phyloP scores from a whole-genome alignment of 1,140 invertebrate genomes.

The Wasmannia auropunctata region DNA sequence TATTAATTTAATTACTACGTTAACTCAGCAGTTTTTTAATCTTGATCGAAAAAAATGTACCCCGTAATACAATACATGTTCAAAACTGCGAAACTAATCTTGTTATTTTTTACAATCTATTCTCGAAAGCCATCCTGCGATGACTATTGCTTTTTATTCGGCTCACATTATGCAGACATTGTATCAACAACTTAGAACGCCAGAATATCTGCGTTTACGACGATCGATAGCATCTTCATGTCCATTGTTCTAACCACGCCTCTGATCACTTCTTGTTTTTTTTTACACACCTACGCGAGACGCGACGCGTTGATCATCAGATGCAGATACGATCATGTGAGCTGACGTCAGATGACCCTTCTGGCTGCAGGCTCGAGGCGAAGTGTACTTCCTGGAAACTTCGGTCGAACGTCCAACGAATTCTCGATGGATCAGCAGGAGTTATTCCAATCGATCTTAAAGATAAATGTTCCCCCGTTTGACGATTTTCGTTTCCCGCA shows the following conservation, averaged over 20 bases:
- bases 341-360: conserved; percentile 7
- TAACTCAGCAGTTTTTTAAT: background rate
- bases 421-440: conserved; percentile 14
- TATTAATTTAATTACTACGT: background rate
- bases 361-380: background rate
- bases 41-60: background rate
- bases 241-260: conserved; percentile 69
- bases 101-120: background rate
- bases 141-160: conserved; percentile 11
- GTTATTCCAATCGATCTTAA: background rate
- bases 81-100: background rate
- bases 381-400: conserved; percentile 40
- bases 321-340: conserved; percentile 13
- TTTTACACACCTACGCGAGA: conserved; percentile 16
- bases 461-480: background rate
- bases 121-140: background rate
- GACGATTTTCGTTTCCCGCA: background rate
- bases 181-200: conserved; percentile 54
- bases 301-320: conserved; percentile 3
- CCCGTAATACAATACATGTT: background rate
- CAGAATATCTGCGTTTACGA: conserved; percentile 66
- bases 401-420: background rate
- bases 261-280: conserved; percentile 43
- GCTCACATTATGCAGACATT: background rate
- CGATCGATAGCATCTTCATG: conserved; percentile 56